phyloP scores from a whole-genome alignment of 2,797 vertebrate genomes.

The Tinamus major region DNA sequence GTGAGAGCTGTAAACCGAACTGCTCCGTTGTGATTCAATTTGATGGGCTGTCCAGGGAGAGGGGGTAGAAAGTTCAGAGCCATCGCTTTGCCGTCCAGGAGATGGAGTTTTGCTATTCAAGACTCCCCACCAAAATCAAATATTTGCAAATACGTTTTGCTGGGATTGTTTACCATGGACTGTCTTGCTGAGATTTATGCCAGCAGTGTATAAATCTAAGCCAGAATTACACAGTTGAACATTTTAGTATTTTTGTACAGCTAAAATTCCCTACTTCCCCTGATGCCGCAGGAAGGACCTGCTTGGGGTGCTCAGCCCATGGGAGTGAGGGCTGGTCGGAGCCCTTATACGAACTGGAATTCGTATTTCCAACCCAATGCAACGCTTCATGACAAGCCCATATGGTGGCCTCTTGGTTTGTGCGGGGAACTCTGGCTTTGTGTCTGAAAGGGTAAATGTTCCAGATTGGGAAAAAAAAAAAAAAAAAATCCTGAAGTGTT shows the following conservation, averaged over 20 bases:
- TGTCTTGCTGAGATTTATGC: background rate
- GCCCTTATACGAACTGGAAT: background rate
- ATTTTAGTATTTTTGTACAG: background rate
- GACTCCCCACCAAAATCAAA: background rate
- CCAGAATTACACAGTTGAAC: background rate
- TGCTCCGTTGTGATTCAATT: background rate
- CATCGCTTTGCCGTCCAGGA: background rate
- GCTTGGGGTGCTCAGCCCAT: background rate
- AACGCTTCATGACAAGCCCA: background rate
- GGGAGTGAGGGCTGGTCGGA: background rate
- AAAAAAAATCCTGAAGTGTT: too few relatives aligned
- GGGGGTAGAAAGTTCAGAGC: background rate
- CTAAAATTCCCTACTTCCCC: background rate
- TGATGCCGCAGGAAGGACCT: background rate
- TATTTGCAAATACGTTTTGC: slow-evolving; percentile 12
- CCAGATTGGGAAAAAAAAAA: background rate
- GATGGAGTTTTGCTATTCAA: background rate
- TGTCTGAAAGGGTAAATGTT: background rate
- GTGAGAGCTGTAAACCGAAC: background rate
- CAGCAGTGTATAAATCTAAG: background rate
- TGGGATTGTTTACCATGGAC: background rate
- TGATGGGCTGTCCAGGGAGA: background rate
- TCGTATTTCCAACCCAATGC: background rate
- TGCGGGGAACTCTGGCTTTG: background rate
- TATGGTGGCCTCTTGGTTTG: background rate